Evolutionary conservation across 2,888 invertebrate genomes (phyloP).

Genomic region (Drosophila falleni): DNA sequence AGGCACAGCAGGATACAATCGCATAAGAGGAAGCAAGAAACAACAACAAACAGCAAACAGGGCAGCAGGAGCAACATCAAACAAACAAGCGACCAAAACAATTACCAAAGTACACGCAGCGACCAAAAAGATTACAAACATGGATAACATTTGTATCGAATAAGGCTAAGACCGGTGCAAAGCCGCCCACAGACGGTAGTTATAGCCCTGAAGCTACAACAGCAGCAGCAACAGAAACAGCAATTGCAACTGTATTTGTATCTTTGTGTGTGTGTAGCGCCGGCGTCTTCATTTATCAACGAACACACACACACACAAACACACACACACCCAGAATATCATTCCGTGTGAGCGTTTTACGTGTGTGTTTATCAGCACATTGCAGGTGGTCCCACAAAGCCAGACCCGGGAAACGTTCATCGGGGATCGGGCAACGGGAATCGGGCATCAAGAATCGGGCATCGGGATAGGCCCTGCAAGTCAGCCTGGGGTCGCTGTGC

Average conservation of each 20-base stretch:
- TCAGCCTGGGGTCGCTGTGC: slow-evolving; percentile 69
- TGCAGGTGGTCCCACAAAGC: slow-evolving; percentile 73
- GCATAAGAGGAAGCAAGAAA: slow-evolving; percentile 54
- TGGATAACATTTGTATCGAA: slow-evolving; percentile 42
- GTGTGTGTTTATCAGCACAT: slow-evolving; percentile 76
- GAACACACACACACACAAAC: slow-evolving; percentile 14
- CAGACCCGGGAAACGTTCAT: slow-evolving; percentile 18
- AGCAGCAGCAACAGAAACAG: slow-evolving; percentile 1
- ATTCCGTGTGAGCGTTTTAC: slow-evolving; percentile 17
- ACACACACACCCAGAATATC: background rate
- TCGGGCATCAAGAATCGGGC: slow-evolving; percentile 5
- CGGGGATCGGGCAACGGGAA: slow-evolving; percentile 6
- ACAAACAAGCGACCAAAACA: slow-evolving; percentile 61
- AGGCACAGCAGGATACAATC: slow-evolving; percentile 72
- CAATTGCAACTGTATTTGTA: slow-evolving; percentile 25
- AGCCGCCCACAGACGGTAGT: slow-evolving; percentile 42
- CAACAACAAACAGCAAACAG: slow-evolving; percentile 36
- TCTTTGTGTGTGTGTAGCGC: slow-evolving; percentile 59
- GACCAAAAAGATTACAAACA: slow-evolving; percentile 37
- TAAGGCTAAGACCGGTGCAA: slow-evolving; percentile 28
- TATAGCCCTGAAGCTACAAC: slow-evolving; percentile 40
- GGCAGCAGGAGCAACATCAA: slow-evolving; percentile 37
- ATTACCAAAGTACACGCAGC: slow-evolving; percentile 31
- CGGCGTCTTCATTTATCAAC: slow-evolving; percentile 78
- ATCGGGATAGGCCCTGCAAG: slow-evolving; percentile 49